Evolutionary conservation across 2,113 vertebrate genomes (phyloP).

Genomic region (Equus quagga): DNA sequence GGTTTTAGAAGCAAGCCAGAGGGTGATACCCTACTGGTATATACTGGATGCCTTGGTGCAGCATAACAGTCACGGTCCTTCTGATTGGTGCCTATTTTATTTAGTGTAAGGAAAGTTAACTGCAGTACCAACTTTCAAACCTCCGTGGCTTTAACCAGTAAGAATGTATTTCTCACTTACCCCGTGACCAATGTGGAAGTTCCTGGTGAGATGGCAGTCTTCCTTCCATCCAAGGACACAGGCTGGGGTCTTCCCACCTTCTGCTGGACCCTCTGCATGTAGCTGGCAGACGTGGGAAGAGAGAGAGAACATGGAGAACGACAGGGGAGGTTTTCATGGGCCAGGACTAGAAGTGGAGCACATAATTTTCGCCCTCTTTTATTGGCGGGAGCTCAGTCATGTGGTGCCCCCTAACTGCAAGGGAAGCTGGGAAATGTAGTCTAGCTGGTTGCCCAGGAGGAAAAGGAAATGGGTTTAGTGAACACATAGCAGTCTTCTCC

Average conservation of each 20-base stretch:
- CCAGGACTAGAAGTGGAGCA: background rate
- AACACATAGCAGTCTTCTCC: background rate
- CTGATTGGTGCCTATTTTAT: background rate
- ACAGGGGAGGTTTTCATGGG: background rate
- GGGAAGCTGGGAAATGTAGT: conserved; percentile 24
- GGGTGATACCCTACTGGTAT: background rate
- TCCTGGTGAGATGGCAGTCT: background rate
- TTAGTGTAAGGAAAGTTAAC: conserved; percentile 19
- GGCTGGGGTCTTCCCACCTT: background rate
- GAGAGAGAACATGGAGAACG: background rate
- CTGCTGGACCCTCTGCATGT: background rate
- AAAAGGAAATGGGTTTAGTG: background rate
- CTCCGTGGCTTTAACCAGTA: background rate
- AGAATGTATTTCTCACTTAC: background rate
- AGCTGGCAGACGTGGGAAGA: background rate
- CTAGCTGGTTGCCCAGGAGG: background rate
- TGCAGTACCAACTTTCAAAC: background rate
- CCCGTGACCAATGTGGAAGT: background rate
- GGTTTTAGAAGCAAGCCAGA: background rate
- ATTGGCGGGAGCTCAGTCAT: background rate
- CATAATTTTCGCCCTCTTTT: background rate
- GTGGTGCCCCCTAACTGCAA: background rate
- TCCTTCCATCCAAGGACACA: background rate
- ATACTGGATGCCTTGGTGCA: background rate
- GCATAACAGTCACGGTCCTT: background rate